Evolutionary conservation across 2,888 invertebrate genomes (phyloP), one percentile per base, ranked within the genome.

Genomic region (Eupithecia subumbrata): DNA sequence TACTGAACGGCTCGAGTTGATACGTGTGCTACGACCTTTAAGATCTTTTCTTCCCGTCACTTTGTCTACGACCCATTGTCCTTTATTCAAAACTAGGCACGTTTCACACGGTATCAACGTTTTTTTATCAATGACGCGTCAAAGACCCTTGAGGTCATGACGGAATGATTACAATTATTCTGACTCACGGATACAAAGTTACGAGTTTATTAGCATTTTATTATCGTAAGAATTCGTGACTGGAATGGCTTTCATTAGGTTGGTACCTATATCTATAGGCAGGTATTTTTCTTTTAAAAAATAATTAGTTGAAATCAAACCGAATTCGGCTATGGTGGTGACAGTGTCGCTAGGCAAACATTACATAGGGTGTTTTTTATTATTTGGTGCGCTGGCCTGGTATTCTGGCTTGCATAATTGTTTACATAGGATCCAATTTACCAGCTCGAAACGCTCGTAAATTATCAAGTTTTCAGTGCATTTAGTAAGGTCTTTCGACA

Each of bases 81-180:
- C 25, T 12, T 60, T 25, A 60, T 60, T 60, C 14, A 25, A 25
- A n/a, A 60, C 5, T 60, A 60, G 60, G 25, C 60, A 60, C 25
- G 60, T 25, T 60, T 60, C 60, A 22, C 60, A 60, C 60, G 60
- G 25, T 60, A 60, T 73, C 60, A 43, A 56, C 30, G 67, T 72
- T 71, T 68, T 22, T 67, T 70, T 37, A 48, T 71, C 43, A 71
- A 67, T 66, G 56, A 60, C 71, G 45, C 30, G 73, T 71, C 22
- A 71, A 71, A 68, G 34, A 30, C 37, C 45, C 60, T 37, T 69
- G 52, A 74, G 66, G 71, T 71, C 48, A 74, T 70, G 30, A 69
- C n/a, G 48, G 18, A 34, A 64, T 64, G 34, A 74, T 69, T 74
- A 48, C 37, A 60, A 52, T 22, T n/a, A 30, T 67, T 72, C 40